Evolutionary conservation across 2,113 vertebrate genomes (phyloP), one percentile per base, ranked within the genome.

Genomic region (Tympanuchus pallidicinctus): DNA sequence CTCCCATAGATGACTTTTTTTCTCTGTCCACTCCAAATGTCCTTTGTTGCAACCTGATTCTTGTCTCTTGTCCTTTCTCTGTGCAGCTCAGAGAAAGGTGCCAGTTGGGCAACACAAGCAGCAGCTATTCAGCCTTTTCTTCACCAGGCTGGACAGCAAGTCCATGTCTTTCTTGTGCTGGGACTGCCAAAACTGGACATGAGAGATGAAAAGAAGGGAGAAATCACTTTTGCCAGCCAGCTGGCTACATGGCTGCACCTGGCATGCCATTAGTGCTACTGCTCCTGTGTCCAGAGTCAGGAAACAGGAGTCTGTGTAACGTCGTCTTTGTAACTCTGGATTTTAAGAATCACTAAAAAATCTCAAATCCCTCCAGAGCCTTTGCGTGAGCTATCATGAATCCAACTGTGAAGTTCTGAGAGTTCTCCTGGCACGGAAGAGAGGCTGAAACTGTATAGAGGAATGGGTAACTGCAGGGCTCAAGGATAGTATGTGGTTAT

Each of bases 181-280:
- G 40, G 4, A 7, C 59, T 90, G 56, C 52, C 80, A 86, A 50
- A 93, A 84, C 16, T 24, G 64, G 69, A 18, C 10, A 1, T 8
- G 18, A 70, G 13, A 17, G 42, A 82, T 0, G 0, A 43, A 32
- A 0, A 42, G 60, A 66, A 42, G 22, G 2, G 28, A 27, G 18
- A 6, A 2, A 17, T 70, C 43, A 1, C 1, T 90, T 63, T 28
- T 30, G n/a, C 9, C 40, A 65, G 59, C 22, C 74, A 79, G 71
- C 20, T 0, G 0, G 63, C 42, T 3, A 1, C 43, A 57, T 60
- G 64, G 45, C 47, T 36, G 43, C 42, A 54, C 63, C 16, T 54
- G 52, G 27, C 27, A 27, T 28, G 52, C 52, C 15, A 54, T 48
- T 1, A 0, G 13, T 4, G 1, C 11, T 84, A 70, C 67, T 88